These are phyloP conservation scores for Chamaea fasciata DNA, from an alignment of 2,113 vertebrate genomes.

Conservation along the genomic window DNA sequence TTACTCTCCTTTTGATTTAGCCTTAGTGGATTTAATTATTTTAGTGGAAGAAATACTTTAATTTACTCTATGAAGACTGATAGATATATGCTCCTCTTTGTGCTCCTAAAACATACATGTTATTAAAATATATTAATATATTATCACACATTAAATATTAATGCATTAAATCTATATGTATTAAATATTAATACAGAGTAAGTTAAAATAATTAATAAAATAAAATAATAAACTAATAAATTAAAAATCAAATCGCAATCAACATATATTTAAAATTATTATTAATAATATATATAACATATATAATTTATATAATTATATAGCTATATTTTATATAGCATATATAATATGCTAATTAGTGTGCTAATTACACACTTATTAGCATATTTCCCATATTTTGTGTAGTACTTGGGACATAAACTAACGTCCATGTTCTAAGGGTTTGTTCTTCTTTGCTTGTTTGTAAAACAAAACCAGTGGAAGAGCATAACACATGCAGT, in stretches of 20 bases:
- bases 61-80: not conserved
- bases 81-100: not conserved
- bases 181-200: no score
- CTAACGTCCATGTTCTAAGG: rapidly evolving
- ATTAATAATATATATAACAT: no score
- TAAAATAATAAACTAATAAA: not conserved
- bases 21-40: not conserved
- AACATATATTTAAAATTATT: no score
- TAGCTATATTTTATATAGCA: no score
- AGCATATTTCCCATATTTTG: not conserved
- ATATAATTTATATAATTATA: no score
- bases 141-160: not conserved
- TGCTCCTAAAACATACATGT: not conserved
- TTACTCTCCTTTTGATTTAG: not conserved
- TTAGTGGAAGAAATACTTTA: not conserved
- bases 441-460: not conserved
- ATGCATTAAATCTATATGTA: no score
- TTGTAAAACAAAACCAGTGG: not conserved
- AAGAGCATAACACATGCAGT: not conserved
- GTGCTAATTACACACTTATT: not conserved
- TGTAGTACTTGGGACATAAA: not conserved
- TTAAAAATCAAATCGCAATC: not conserved
- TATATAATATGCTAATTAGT: no score
- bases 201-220: no score
- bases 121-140: not conserved